Evolutionary conservation across 2,797 vertebrate species (phyloP).

Genomic region (Amblyraja radiata): DNA sequence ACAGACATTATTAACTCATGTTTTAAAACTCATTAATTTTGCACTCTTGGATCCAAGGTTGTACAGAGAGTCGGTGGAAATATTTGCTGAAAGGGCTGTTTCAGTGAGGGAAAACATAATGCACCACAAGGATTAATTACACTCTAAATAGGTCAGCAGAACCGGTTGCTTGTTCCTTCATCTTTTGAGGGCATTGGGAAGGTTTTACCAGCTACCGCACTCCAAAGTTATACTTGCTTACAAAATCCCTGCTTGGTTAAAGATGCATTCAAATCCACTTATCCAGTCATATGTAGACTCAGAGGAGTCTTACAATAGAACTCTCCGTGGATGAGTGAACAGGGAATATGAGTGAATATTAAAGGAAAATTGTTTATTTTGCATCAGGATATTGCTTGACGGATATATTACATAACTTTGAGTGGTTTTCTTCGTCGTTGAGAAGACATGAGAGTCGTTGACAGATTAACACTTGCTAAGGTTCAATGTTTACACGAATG

Average conservation of each 20-base stretch:
- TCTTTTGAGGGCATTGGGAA: not conserved
- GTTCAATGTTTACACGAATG: not conserved
- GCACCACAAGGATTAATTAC: not conserved
- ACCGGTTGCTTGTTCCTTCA: not conserved
- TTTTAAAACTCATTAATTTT: not conserved
- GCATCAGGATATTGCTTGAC: not conserved
- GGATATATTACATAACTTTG: not conserved
- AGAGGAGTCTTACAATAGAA: not conserved
- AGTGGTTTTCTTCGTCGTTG: not conserved
- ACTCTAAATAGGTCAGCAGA: slow-evolving; percentile 10
- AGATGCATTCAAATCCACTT: not conserved
- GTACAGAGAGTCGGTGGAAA: not conserved
- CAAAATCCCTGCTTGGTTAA: not conserved
- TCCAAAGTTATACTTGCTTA: not conserved
- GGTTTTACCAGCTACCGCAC: not conserved
- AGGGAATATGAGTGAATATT: too few relatives aligned
- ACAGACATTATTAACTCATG: not conserved
- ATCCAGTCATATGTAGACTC: not conserved
- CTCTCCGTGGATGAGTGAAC: not conserved
- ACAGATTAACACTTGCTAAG: not conserved
- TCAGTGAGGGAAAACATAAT: not conserved
- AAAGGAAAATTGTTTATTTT: not conserved
- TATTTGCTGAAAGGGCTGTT: not conserved
- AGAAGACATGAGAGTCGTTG: not conserved
- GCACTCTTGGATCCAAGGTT: not conserved